phyloP scores from a whole-genome alignment of 1,140 invertebrate species.

The Drosophila nannoptera region DNA sequence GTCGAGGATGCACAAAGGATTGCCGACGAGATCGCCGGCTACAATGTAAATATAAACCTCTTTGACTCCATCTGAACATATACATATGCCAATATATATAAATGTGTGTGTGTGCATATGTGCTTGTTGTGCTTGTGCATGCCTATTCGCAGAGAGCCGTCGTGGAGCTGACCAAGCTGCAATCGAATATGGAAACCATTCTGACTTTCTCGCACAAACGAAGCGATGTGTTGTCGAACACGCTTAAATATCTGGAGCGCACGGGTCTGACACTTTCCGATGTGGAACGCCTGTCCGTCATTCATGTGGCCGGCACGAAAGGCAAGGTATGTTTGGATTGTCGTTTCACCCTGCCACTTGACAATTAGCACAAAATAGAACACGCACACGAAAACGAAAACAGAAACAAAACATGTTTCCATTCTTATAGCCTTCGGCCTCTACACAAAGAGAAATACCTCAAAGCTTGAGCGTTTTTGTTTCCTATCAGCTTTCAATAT shows the following conservation, averaged over 20 bases:
- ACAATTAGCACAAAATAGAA: too few relatives aligned
- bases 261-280: constrained; percentile 84
- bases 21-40: background rate
- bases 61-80: too few relatives aligned
- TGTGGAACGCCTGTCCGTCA: constrained; percentile 87
- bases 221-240: constrained; percentile 70
- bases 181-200: constrained; percentile 84
- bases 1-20: background rate
- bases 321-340: constrained; percentile 83
- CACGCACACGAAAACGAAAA: too few relatives aligned
- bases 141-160: constrained; percentile 82
- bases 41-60: background rate
- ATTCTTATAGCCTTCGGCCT: too few relatives aligned
- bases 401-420: too few relatives aligned
- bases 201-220: constrained; percentile 76
- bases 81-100: too few relatives aligned
- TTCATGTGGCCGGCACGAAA: constrained; percentile 98
- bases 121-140: background rate
- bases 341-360: too few relatives aligned
- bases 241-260: constrained; percentile 82
- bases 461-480: too few relatives aligned
- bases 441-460: too few relatives aligned
- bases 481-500: too few relatives aligned
- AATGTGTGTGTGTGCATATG: too few relatives aligned
- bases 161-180: constrained; percentile 83